Base-by-base conservation (phyloP, 2,888 invertebrate species). In the Pseudanteris insignis region DNA sequence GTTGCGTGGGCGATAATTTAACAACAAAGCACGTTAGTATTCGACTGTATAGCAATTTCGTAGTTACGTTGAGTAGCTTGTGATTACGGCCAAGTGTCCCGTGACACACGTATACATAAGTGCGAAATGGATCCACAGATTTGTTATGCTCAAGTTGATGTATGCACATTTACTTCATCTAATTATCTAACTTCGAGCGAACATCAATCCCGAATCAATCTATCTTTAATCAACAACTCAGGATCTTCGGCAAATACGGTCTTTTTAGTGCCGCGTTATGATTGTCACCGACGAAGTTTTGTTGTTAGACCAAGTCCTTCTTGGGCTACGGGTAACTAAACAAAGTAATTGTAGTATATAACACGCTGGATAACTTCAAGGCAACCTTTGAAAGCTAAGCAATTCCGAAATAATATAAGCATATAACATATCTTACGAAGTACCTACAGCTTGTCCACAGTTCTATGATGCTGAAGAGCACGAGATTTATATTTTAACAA, bases 381-480 rank as follows among this genome's bases (percentile, higher is more conserved):
- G 32, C 7, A 33, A 44, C 48, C 48, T 43, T 50, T 50, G 43
- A 57, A 57, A 50, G 48, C 48, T 33, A 37, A 48, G 57, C 48
- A 50, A 48, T 57, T 41, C 32, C n/a, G 48, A 57, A 43, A 48
- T 37, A 57, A 57, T 50, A 43, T 50, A 26, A 37, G 21, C 37
- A 43, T 33, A 43, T 43, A 57, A 30, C 21, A 30, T 9, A 21
- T 33, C 40, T 55, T 34, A 55, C 34, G 47, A 41, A 47, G 34
- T 47, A 8, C 13, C 13, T 9, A 1, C 18, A 41, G 40, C 33
- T 55, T 46, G 41, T 46, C 33, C 14, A 38, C 14, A 33, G 38
- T 24, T 18, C 10, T 18, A 12, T 32, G 9, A 40, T 40, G 54
- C 40, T 55, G 46, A 28, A 12, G 13, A 40, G 18, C 18, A 40